phyloP scores from a whole-genome alignment of 2,113 vertebrate species.

The Vidua macroura region DNA sequence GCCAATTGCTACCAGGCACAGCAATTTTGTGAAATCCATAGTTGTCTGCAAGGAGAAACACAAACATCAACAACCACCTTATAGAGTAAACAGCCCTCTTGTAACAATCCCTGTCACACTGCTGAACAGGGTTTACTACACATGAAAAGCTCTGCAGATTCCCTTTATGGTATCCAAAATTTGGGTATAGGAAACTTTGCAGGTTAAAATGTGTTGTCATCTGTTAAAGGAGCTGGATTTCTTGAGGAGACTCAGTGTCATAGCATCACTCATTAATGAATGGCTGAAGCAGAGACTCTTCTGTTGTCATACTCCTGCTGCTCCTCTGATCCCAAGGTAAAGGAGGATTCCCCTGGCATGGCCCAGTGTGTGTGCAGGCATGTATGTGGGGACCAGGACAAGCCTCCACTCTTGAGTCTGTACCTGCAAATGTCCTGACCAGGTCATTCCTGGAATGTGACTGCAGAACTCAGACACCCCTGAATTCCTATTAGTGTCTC shows the following conservation, averaged over 20 bases:
- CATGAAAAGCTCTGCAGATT: background rate
- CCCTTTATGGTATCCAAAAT: background rate
- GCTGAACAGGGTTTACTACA: background rate
- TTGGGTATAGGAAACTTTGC: background rate
- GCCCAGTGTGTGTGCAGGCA: background rate
- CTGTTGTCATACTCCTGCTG: background rate
- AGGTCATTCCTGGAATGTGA: background rate
- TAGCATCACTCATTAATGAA: background rate
- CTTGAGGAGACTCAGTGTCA: background rate
- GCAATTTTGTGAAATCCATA: constrained; percentile 35
- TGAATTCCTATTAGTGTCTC: background rate
- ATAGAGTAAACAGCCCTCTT: background rate
- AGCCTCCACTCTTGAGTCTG: background rate
- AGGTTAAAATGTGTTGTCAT: background rate
- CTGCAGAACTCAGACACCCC: background rate
- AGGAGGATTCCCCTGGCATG: background rate
- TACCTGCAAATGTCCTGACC: background rate
- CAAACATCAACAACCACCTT: constrained; percentile 47
- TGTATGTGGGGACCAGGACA: background rate
- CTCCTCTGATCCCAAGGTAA: background rate
- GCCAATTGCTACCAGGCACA: constrained; percentile 24
- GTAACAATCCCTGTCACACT: background rate
- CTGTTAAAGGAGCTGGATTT: background rate
- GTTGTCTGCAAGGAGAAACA: constrained; percentile 28
- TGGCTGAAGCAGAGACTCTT: background rate